phyloP scores from a whole-genome alignment of 1,140 invertebrate species.

The Pararge aegeria region DNA sequence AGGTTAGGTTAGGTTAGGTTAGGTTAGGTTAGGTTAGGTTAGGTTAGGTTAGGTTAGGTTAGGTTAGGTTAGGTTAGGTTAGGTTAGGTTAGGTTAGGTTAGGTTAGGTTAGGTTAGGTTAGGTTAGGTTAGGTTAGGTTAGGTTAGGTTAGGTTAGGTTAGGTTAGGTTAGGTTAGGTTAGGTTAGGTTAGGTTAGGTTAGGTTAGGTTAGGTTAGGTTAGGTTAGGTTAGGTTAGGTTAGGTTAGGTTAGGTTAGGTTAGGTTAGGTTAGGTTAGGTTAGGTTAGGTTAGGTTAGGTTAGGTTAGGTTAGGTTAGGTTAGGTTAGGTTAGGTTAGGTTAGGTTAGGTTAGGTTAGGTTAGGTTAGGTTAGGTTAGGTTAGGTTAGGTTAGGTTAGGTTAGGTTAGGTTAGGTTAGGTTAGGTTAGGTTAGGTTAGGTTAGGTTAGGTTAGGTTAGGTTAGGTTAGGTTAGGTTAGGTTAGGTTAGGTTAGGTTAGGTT shows the following conservation, averaged over 20 bases:
- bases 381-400: conserved; percentile 8
- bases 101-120: conserved; percentile 32
- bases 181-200: conserved; percentile 16
- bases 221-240: conserved; percentile 19
- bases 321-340: conserved; percentile 6
- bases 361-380: conserved; percentile 8
- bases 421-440: conserved; percentile 8
- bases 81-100: conserved; percentile 32
- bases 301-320: conserved; percentile 7
- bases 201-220: conserved; percentile 19
- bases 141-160: conserved; percentile 23
- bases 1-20: conserved; percentile 19
- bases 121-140: conserved; percentile 27
- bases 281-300: conserved; percentile 7
- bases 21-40: conserved; percentile 20
- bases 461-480: conserved; percentile 8
- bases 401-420: conserved; percentile 8
- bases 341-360: conserved; percentile 1
- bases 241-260: conserved; percentile 19
- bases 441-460: conserved; percentile 8
- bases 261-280: conserved; percentile 11
- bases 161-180: conserved; percentile 25
- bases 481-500: conserved; percentile 8
- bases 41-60: conserved; percentile 21
- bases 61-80: conserved; percentile 27